Base-by-base conservation (phyloP, 2,113 vertebrate genomes). In the Gavia stellata region DNA sequence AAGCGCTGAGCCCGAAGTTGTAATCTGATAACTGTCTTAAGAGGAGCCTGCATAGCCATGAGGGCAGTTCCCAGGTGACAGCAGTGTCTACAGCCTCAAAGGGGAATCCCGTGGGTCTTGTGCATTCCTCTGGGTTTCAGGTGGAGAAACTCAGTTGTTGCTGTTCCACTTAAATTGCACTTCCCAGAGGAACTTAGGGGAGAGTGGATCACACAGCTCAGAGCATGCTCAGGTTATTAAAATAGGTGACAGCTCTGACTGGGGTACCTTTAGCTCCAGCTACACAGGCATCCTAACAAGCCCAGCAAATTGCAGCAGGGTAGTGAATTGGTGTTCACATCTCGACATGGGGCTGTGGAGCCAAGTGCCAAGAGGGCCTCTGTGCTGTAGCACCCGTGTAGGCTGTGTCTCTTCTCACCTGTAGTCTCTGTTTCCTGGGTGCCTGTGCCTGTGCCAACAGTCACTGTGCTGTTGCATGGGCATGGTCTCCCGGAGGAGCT, bases 1-100 rank as follows among this genome's bases (percentile, higher is more conserved):
- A 74, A 58, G 75, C 19, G 2, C 8, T 62, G 75, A 94, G 72
- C 49, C 66, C 3, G 16, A 38, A 71, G 78, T 25, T 68, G 62
- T 92, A 96, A 94, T 87, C 68, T 91, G 83, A 6, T 92, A 96
- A 90, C 53, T 92, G 73, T 49, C 49, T 50, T 52, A 44, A 68
- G 61, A 79, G 65, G 33, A 96, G 80, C 19, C 49, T 71, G 47
- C 4, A 9, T 16, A 58, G 62, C 65, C 29, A 3, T 47, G n/a
- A 25, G 44, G 34, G 50, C 17, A 52, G 65, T 67, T 96, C 74
- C 90, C 90, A 82, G 94, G 81, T 91, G 86, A 66, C 3, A 2
- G 75, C 67, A 67, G 84, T 34, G 77, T 71, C 88, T 84, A 55
- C 65, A 79, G 77, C 73, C 65, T 71, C 65, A 42, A 19, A 81